Base-by-base conservation (phyloP, 2,113 vertebrate species). In the Gavia stellata region DNA sequence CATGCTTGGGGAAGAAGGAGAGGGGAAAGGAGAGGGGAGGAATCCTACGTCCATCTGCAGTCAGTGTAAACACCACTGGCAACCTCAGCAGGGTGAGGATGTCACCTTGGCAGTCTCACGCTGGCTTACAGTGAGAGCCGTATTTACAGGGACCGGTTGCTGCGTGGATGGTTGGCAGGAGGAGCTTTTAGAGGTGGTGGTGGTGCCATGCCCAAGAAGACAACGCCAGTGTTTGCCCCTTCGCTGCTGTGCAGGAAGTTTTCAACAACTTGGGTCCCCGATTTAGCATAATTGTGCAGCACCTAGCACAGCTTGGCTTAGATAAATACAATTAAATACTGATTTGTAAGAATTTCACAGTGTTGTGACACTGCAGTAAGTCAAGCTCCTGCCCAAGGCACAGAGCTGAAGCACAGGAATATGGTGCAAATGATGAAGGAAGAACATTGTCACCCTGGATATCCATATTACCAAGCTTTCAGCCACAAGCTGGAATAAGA, bases 181-280 rank as follows among this genome's bases (percentile, higher is more conserved):
- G 26, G 38, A 81, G 18, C 14, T 71, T 49, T 81, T 18, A 55
- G 40, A 71, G 6, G 19, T n/a, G 24, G 28, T 81, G 34, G 21
- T 66, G 38, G 65, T 81, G 61, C n/a, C n/a, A 17, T 53, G n/a
- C n/a, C 47, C 52, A 42, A 72, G 25, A 71, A 23, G 33, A 55
- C 6, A 58, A 10, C 9, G 11, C 5, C n/a, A 72, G 25, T 0
- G 1, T 87, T 77, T 87, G 38, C 42, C 0, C 0, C n/a, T 84
- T 81, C 0, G 2, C 23, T 89, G 29, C 33, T 58, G 4, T 50
- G 44, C 33, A 45, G 33, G 65, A 50, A 42, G n/a, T n/a, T 92
- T 88, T 36, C 20, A 73, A 62, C 23, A 50, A 24, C 10, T 87
- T 29, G 24, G 5, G 23, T 50, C 29, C 38, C 34, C 89, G 62